Evolutionary conservation across 2,113 vertebrate species (phyloP).

Genomic region (Podarcis raffonei): DNA sequence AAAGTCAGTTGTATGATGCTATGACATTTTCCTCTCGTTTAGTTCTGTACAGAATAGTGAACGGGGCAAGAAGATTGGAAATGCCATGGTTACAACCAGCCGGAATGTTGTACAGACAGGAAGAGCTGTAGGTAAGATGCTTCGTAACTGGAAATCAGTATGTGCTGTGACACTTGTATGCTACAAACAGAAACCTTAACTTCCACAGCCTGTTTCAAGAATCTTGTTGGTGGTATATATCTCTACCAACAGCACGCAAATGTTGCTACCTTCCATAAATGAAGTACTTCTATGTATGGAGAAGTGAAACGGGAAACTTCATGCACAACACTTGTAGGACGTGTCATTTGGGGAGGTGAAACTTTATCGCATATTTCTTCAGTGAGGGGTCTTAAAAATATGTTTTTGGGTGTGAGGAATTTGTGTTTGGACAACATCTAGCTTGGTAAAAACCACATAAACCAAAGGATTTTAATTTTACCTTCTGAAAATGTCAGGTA

Average conservation of each 20-base stretch:
- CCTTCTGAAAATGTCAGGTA: too few relatives aligned
- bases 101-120: constrained; percentile 94
- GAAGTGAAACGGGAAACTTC: not conserved
- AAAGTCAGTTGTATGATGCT: constrained; percentile 3
- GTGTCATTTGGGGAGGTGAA: too few relatives aligned
- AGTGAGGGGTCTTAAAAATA: too few relatives aligned
- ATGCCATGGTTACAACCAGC: constrained; percentile 92
- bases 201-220: not conserved
- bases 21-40: constrained; percentile 42
- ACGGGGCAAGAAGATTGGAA: constrained; percentile 94
- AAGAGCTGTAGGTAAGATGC: constrained; percentile 91
- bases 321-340: not conserved
- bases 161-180: not conserved
- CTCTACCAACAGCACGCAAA: not conserved
- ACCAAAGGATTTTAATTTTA: too few relatives aligned
- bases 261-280: not conserved
- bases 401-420: too few relatives aligned
- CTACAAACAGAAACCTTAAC: not conserved
- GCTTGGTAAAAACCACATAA: too few relatives aligned
- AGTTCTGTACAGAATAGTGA: constrained; percentile 98
- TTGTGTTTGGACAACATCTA: too few relatives aligned
- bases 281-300: not conserved
- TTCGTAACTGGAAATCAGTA: not conserved
- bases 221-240: not conserved
- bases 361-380: too few relatives aligned